Conservation (phyloP, 2,797 vertebrate species). For the Helostoma temminkii region DNA sequence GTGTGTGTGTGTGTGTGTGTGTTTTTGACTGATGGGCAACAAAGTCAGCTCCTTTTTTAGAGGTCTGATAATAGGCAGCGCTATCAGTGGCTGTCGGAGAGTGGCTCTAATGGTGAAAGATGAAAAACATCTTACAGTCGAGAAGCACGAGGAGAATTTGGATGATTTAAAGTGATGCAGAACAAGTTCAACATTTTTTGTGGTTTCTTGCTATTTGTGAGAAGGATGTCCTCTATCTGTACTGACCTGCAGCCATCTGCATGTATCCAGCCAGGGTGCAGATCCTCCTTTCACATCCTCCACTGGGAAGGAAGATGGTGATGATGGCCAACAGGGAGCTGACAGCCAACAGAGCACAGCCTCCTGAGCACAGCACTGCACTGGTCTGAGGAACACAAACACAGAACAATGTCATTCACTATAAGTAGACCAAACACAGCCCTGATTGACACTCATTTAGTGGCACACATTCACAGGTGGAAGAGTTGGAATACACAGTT, state of each 20-base stretch:
- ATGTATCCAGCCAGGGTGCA: constrained; percentile 95
- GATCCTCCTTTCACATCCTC: constrained; percentile 90
- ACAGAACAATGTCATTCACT: constrained; percentile 13
- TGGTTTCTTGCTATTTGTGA: not conserved
- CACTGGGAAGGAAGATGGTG: constrained; percentile 91
- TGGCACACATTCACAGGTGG: not conserved
- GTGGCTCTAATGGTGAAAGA: constrained; percentile 22
- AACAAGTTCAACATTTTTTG: not conserved
- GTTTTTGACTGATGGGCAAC: constrained; percentile 57
- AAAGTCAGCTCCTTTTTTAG: constrained; percentile 60
- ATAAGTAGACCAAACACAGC: not conserved
- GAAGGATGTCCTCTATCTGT: not conserved
- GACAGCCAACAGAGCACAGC: constrained; percentile 91
- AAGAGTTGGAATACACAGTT: not conserved
- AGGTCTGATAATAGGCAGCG: constrained; percentile 29
- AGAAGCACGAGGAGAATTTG: not conserved
- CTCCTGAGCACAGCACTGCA: constrained; percentile 91
- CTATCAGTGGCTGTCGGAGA: constrained; percentile 29
- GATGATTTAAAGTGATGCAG: not conserved
- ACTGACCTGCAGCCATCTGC: constrained; percentile 93
- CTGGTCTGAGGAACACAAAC: constrained; percentile 87
- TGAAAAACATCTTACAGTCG: constrained; percentile 5
- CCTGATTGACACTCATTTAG: not conserved
- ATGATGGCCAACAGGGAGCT: constrained; percentile 92
- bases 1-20: too few species aligned